These are phyloP conservation scores for Agelas oroides DNA, from an alignment of 37 sponge, comb jelly and placozoan genomes.

Conservation along the genomic window DNA sequence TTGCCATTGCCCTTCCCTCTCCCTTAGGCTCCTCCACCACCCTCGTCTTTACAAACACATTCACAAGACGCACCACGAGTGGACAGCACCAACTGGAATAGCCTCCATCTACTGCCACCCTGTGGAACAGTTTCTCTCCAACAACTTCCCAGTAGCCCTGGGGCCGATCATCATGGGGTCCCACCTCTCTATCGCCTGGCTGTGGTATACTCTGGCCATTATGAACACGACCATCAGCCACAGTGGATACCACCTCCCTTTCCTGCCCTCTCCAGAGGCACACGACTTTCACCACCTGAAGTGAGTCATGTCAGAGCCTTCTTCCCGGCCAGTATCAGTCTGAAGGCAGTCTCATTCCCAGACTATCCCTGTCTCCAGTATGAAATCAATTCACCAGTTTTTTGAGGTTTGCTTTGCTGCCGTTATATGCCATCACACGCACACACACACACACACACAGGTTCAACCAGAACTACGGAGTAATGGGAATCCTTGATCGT, in stretches of 20 bases:
- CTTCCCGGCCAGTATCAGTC: neutral
- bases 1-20: neutral
- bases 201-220: constrained; percentile 73
- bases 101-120: constrained; percentile 80
- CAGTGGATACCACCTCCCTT: constrained; percentile 90
- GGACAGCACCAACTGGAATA: constrained; percentile 82
- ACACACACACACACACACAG: constrained; percentile 39
- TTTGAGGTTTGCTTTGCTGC: neutral
- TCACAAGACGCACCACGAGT: constrained; percentile 95
- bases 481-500: constrained; percentile 86
- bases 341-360: neutral
- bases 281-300: constrained; percentile 90
- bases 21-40: constrained; percentile 76
- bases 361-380: neutral
- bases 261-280: constrained; percentile 83
- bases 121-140: constrained; percentile 71
- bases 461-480: constrained; percentile 91
- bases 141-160: constrained; percentile 59
- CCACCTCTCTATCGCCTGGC: constrained; percentile 72
- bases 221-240: constrained; percentile 67
- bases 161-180: constrained; percentile 82
- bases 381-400: neutral
- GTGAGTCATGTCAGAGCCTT: constrained; percentile 29
- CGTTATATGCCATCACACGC: neutral
- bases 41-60: constrained; percentile 78